These are phyloP conservation scores for Euwallacea similis DNA, from an alignment of 1,140 invertebrate genomes.

Conservation along the genomic window DNA sequence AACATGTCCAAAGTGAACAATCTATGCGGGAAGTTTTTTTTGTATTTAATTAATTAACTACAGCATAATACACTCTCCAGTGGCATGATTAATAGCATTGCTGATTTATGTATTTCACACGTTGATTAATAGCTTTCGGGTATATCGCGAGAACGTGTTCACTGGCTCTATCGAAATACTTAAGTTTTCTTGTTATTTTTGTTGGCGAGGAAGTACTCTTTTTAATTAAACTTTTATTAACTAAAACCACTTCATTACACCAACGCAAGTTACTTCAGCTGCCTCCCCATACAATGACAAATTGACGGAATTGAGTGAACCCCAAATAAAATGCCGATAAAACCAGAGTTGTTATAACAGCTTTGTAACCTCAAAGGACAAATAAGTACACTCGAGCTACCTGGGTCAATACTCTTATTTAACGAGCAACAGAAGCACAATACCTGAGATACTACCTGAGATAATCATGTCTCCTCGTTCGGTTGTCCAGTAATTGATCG, in stretches of 20 bases:
- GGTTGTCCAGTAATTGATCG: conserved; percentile 87
- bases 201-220: conserved; percentile 22
- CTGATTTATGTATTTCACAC: conserved; percentile 40
- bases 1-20: conserved; percentile 31
- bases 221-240: conserved; percentile 33
- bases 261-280: conserved; percentile 9
- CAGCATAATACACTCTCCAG: conserved; percentile 36
- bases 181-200: conserved; percentile 31
- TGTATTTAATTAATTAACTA: conserved; percentile 36
- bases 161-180: conserved; percentile 28
- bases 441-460: conserved; percentile 68
- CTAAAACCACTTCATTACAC: conserved; percentile 21
- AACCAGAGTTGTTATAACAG: background rate
- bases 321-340: background rate
- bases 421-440: conserved; percentile 27
- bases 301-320: too few relatives aligned
- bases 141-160: conserved; percentile 34
- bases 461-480: conserved; percentile 85
- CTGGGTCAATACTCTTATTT: conserved; percentile 11
- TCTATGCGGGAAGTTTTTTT: conserved; percentile 32
- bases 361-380: too few relatives aligned
- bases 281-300: background rate
- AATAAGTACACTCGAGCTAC: too few relatives aligned
- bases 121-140: conserved; percentile 35
- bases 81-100: conserved; percentile 32